Base-by-base conservation (phyloP, 2,113 vertebrate species). In the Electrona antarctica region DNA sequence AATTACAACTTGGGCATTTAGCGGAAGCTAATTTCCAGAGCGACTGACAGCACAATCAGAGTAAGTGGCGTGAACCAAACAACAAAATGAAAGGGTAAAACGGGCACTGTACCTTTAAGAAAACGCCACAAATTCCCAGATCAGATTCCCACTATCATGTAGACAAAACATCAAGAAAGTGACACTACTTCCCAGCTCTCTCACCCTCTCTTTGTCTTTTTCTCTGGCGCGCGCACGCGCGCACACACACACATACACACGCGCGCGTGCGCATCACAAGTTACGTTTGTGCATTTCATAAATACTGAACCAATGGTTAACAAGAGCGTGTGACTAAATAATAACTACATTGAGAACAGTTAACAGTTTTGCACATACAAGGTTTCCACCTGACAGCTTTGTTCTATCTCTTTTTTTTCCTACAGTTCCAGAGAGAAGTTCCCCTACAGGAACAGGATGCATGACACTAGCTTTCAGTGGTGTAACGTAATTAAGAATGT, bases 371-470 rank as follows among this genome's bases (percentile, higher is more conserved):
- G 33, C 3, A 41, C 33, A 41, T 41, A 41, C 5, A 41, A 41
- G 33, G 33, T 41, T 41, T 41, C 33, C 33, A 41, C 33, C 33
- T 6, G 33, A 41, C 33, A 6, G 33, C 33, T 15, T 56, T 5
- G 15, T 56, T 56, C 54, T 14, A 11, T 14, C 54, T 13, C 7
- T n/a, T 21, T 21, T 56, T 15, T 56, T 5, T 2, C 54, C 3
- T 56, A 7, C n/a, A 47, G 54, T 21, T 50, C 58, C 48, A 29
- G 28, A 61, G n/a, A 29, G 60, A 8, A n/a, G 45, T 60, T 69
- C 67, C 66, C 67, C 64, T 55, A 60, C 71, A 67, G 65, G 21
- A 21, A 21, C 21, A 77, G 67, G 56, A 52, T 69, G 11, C 57
- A 6, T 41, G 33, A 41, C 33, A 3, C 61, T 15, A 56, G 4